phyloP scores from a whole-genome alignment of 2,113 vertebrate species.

The Colinus virginianus region DNA sequence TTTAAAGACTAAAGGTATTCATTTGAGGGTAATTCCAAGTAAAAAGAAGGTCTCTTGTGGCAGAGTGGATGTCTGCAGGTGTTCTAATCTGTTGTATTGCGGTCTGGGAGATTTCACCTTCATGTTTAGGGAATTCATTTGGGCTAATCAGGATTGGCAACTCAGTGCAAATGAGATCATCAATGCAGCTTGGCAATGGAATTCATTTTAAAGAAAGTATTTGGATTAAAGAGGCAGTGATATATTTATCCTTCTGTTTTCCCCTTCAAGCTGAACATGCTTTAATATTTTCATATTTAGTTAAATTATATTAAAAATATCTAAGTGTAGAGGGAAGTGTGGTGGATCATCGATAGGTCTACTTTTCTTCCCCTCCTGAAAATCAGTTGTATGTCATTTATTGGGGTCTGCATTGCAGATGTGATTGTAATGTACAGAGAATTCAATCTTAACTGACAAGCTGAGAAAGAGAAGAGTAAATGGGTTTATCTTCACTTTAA shows the following conservation, averaged over 20 bases:
- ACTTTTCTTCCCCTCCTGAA: background rate
- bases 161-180: slow-evolving; percentile 35
- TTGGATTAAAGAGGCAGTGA: slow-evolving; percentile 21
- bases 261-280: background rate
- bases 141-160: slow-evolving; percentile 43
- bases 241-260: slow-evolving; percentile 12
- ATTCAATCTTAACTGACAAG: slow-evolving; percentile 48
- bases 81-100: slow-evolving; percentile 18
- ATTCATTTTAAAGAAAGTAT: slow-evolving; percentile 40
- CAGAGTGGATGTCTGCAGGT: slow-evolving; percentile 44
- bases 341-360: background rate
- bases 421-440: slow-evolving; percentile 43
- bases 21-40: slow-evolving; percentile 38
- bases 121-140: slow-evolving; percentile 16
- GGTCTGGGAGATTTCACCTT: slow-evolving; percentile 45
- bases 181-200: slow-evolving; percentile 24
- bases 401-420: slow-evolving; percentile 8
- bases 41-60: background rate
- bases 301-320: background rate
- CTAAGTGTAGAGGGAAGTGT: slow-evolving; percentile 1
- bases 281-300: slow-evolving; percentile 15
- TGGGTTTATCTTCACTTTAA: slow-evolving; percentile 54
- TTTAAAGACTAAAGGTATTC: slow-evolving; percentile 8
- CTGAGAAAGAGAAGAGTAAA: slow-evolving; percentile 45
- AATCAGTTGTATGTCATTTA: slow-evolving; percentile 55